Evolutionary conservation across 2,888 invertebrate genomes (phyloP), one percentile per base, ranked within the genome.

Genomic region (Clepsis dumicolana): DNA sequence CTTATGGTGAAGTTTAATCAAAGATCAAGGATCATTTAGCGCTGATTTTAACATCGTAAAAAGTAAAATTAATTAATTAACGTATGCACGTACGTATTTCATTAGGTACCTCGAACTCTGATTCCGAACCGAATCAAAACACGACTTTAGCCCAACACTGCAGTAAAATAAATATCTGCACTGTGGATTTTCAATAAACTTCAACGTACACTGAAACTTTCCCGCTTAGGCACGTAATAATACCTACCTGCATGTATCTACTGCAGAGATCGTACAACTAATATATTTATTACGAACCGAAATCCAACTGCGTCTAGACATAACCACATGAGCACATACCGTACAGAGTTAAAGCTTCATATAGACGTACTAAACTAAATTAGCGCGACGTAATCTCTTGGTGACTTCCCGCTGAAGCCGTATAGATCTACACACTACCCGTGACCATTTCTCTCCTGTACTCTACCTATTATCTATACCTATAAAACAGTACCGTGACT

Each of bases 291-390:
- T 35, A 57, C 32, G n/a, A 57, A n/a, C 38, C 35, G 12, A 57
- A 57, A 57, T 1, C 57, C 57, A 16, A 56, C 25, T 25, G 41
- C 29, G 54, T 59, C 59, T 59, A 59, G 59, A 59, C 59, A 25
- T 8, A 44, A 44, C 44, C 44, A 44, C 44, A 44, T 1, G 8
- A 44, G 18, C 0, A 44, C 5, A 44, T 8, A 18, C 18, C 16
- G 0, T 29, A 35, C 44, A 44, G 44, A 44, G 18, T 5, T 4
- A 16, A n/a, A 44, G n/a, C 18, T 18, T 18, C 8, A 18, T 0
- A 8, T 4, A 12, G 4, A 38, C 4, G 4, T 8, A 29, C 8
- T 29, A 35, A 29, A 29, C 29, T 29, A 29, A 4, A 4, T 29
- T 29, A 29, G n/a, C n/a, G n/a, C n/a, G n/a, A n/a, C n/a, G n/a